Evolutionary conservation across 2,113 vertebrate species (phyloP), one percentile per base, ranked within the genome.

Genomic region (Indicator indicator): DNA sequence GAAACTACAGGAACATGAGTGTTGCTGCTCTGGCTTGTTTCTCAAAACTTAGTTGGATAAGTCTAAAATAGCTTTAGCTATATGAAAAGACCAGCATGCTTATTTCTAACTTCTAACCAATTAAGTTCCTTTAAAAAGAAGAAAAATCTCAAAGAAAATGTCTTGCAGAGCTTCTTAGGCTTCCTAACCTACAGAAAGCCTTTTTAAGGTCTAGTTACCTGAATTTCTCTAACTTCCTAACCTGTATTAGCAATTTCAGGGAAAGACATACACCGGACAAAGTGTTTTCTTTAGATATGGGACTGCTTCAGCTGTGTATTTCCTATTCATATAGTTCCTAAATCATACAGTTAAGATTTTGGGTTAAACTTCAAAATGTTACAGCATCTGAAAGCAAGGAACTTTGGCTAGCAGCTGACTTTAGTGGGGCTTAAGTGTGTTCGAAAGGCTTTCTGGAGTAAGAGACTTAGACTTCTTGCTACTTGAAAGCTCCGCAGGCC

Each of bases 401-500:
- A 40, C 46, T 56, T 52, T 23, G 54, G 40, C 26, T 85, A 77
- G 38, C 48, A 74, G 30, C 30, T 46, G 68, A 68, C 68, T 94
- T 95, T 89, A 89, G 56, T 20, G 48, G 78, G 60, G 78, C 28
- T 96, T 95, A 94, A 89, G 36, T 0, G 0, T 85, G 62, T 89
- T 83, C 0, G 0, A 92, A 86, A 91, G 54, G 50, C 68, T 95
- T 89, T 89, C 77, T 46, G 33, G 72, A 91, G 71, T 86, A 93
- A 88, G 42, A n/a, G 63, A 69, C 81, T 85, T 74, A 81, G 38
- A 54, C 67, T 94, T 75, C 82, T 88, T 78, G 56, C 72, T 87
- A 65, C 89, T 94, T 91, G 79, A 92, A 87, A 89, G 26, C 54
- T 95, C 79, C 79, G 78, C 58, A 60, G 58, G 56, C 21, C 64